Base-by-base conservation (phyloP, 2,888 invertebrate species). In the Rhabditoides inermis region DNA sequence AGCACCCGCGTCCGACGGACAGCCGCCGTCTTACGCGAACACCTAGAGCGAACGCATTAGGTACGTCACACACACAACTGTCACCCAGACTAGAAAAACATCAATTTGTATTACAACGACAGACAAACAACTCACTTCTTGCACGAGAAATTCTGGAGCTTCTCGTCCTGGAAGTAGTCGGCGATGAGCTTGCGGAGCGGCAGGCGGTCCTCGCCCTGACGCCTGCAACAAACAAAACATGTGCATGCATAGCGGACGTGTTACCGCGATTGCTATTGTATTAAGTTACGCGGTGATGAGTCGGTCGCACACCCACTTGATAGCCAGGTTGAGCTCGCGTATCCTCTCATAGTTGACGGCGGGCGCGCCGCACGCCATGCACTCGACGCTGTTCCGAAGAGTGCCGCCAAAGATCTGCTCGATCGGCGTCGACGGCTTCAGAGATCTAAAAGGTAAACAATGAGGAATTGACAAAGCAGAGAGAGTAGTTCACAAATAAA, bases 321-420 rank as follows among this genome's bases (percentile, higher is more conserved):
- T 49, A 18, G 56, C 62, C 30, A 70, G 45, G 49, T 72, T 70
- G 22, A 70, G 57, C 49, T 70, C 70, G 7, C 70, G 62, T 18
- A 69, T 61, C n/a, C 63, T 49, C 49, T 70, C 70, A 46, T 67
- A 68, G 42, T 63, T 61, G n/a, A 52, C 59, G 44, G 53, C 56
- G 15, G 52, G 51, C 4, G 49, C 46, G 6, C 30, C n/a, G 47
- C 70, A 70, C 15, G 23, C 44, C 27, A 47, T 35, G 51, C 70
- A 70, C 55, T 22, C 41, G 69, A 66, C 53, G 45, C 52, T 53
- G 49, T 66, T 63, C 18, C 68, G 36, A 4, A 72, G 44, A 25
- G 60, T 68, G 6, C 71, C 71, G 15, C 69, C 71, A 40, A 70
- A 70, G 22, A 70, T 70, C 46, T 70, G 66, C 51, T 70, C 70